These are phyloP conservation scores for Polyergus mexicanus DNA, from an alignment of 1,140 invertebrate species.

Conservation along the genomic window DNA sequence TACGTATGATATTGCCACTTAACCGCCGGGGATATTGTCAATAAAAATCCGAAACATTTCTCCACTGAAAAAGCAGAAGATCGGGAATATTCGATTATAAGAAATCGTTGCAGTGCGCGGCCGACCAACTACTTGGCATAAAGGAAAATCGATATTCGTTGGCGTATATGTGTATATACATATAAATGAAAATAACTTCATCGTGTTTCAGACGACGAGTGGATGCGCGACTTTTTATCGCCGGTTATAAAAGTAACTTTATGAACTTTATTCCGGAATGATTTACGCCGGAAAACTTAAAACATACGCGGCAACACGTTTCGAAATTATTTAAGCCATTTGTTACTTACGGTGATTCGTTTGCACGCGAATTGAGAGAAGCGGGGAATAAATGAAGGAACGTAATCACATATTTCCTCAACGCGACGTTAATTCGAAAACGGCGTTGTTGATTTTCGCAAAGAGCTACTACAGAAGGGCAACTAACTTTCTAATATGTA, in stretches of 20 bases:
- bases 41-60: constrained; percentile 43
- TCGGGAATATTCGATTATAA: constrained; percentile 32
- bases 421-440: neutral
- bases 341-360: constrained; percentile 15
- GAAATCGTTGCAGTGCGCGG: constrained; percentile 27
- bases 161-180: too few species aligned
- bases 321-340: constrained; percentile 36
- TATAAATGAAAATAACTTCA: constrained; percentile 52
- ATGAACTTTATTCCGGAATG: constrained; percentile 14
- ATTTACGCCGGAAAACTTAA: constrained; percentile 49
- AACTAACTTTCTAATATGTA: constrained; percentile 41
- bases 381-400: neutral
- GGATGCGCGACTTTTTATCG: neutral
- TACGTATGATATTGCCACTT: constrained; percentile 53
- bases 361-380: neutral
- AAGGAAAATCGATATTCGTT: constrained; percentile 46
- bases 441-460: neutral
- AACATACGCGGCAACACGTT: constrained; percentile 8
- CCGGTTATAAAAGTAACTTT: constrained; percentile 29
- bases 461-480: neutral
- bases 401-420: neutral
- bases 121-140: constrained; percentile 16
- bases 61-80: neutral
- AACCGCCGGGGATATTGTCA: constrained; percentile 40
- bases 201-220: neutral